These are phyloP conservation scores for Heliconius charithonia DNA, from an alignment of 2,888 invertebrate species.

Conservation along the genomic window DNA sequence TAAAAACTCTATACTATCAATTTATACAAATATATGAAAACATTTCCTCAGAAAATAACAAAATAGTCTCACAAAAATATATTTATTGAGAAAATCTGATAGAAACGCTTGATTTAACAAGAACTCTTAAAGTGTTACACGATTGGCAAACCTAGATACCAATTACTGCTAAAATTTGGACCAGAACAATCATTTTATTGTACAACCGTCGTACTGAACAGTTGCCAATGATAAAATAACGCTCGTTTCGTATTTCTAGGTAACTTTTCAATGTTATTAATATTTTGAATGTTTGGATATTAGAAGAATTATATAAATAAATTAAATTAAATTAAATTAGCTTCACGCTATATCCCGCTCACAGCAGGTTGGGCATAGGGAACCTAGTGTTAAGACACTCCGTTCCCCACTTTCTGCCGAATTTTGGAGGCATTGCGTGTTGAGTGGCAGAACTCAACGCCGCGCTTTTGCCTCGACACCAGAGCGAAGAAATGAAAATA, in stretches of 20 bases:
- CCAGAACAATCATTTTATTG: conserved; percentile 12
- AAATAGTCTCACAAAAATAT: background rate
- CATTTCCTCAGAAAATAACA: no score
- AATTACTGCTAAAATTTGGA: conserved; percentile 18
- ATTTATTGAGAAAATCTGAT: conserved; percentile 1
- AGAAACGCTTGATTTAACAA: conserved; percentile 1
- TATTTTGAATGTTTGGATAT: background rate
- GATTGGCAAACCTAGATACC: conserved; percentile 12
- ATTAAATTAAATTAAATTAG: no score
- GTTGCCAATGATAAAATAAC: conserved; percentile 4
- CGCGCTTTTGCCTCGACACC: no score
- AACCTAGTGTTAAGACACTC: no score
- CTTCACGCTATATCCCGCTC: no score
- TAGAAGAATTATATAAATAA: no score
- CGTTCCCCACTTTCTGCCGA: no score
- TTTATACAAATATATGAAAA: background rate
- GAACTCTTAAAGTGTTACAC: background rate
- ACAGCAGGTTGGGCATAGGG: no score
- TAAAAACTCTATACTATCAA: background rate
- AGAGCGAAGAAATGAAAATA: no score
- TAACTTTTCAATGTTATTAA: background rate
- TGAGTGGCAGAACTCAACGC: no score
- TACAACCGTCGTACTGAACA: background rate
- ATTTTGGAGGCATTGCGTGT: no score
- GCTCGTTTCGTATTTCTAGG: conserved; percentile 18